Evolutionary conservation across 2,113 vertebrate species (phyloP), one percentile per base, ranked within the genome.

Genomic region (Speoplatyrhinus poulsoni): DNA sequence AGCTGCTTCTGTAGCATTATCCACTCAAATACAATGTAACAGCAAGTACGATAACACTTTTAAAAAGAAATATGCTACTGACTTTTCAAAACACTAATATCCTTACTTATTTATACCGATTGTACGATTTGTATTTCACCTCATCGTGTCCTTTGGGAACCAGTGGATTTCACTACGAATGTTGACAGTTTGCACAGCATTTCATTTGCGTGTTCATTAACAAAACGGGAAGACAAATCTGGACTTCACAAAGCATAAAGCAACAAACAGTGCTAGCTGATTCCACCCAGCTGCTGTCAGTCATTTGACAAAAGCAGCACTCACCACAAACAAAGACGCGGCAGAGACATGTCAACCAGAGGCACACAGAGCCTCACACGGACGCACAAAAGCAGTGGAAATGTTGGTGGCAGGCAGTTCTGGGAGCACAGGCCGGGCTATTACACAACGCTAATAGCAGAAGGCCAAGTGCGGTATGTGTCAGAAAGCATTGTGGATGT

Each of bases 391-490:
- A 16, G 6, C 41, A 78, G 79, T 84, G 81, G 85, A 83, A 83
- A 72, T 83, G 81, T 72, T 75, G 77, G 81, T 82, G 87, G 64
- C 84, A 84, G 82, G 88, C 87, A 26, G 82, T 76, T 74, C 86
- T 46, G 70, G 77, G 78, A 85, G 81, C 75, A 82, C 74, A 78
- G 65, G 46, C 19, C 50, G 65, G 66, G 69, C 4, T n/a, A 46
- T 92, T 87, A 88, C 75, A 36, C 88, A 91, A 91, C 60, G n/a
- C 55, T 60, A 47, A 58, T 47, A 60, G 54, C 65, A 60, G 68
- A 64, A 19, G 70, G 56, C 50, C 3, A 76, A 67, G 77, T 73
- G 81, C 65, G 77, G 80, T 0, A 41, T 13, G 58, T 41, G 32
- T 67, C 46, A 15, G 60, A 46, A 3, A 66, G 71, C 69, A 82